Conservation (phyloP, 2,888 invertebrate species). For the Catonia carolina region DNA sequence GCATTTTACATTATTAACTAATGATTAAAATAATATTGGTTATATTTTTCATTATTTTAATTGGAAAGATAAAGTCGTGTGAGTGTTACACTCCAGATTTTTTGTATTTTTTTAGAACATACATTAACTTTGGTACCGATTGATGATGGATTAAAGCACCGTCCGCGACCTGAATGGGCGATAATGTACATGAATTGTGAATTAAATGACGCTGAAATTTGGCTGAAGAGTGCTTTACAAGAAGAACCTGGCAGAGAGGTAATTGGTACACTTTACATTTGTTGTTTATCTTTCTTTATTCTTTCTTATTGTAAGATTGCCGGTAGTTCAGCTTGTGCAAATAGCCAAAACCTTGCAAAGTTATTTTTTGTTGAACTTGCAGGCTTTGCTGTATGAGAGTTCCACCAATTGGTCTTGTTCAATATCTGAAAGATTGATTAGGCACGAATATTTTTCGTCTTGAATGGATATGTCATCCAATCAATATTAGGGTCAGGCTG, state of each 20-base stretch:
- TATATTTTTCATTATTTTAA: no score
- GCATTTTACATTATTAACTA: no score
- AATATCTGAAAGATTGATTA: no score
- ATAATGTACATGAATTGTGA: slow-evolving; percentile 92
- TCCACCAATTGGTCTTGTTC: no score
- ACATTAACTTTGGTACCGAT: slow-evolving; percentile 42
- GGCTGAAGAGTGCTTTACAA: slow-evolving; percentile 74
- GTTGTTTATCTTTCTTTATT: background rate
- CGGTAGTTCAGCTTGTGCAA: slow-evolving; percentile 14
- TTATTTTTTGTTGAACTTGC: background rate
- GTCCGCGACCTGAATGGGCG: slow-evolving; percentile 85
- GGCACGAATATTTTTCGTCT: no score
- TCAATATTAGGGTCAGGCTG: no score
- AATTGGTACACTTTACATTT: slow-evolving; percentile 10
- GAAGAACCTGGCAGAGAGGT: slow-evolving; percentile 48
- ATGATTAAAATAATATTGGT: no score
- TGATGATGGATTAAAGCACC: slow-evolving; percentile 73
- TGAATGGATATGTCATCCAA: no score
- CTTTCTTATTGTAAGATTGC: background rate
- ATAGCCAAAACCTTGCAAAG: no score
- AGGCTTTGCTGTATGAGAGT: no score
- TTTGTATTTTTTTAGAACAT: slow-evolving; percentile 51
- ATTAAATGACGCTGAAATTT: slow-evolving; percentile 84
- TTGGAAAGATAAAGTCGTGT: no score
- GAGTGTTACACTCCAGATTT: no score